Evolutionary conservation across 2,888 invertebrate genomes (phyloP).

Genomic region (Noctuana brunneofusca): DNA sequence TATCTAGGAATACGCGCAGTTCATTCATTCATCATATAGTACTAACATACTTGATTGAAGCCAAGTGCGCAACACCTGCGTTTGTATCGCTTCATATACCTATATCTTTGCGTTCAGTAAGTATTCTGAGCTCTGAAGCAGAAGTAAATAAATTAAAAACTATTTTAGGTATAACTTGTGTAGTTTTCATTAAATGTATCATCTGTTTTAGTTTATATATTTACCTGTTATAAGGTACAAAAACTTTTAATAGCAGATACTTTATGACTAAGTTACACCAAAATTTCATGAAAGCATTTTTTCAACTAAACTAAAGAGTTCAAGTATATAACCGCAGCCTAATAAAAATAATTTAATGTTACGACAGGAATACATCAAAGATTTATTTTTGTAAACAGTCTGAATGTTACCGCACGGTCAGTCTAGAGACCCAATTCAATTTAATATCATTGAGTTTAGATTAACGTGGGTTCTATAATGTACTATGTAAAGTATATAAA

Average conservation of each 20-base stretch:
- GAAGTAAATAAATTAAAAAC: no score
- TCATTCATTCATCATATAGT: conserved; percentile 30
- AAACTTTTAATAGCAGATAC: no score
- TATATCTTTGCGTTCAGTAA: no score
- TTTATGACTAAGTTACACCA: no score
- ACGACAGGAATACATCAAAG: background rate
- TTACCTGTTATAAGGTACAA: no score
- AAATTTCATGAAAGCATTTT: no score
- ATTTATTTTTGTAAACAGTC: conserved; percentile 15
- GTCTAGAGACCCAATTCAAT: conserved; percentile 18
- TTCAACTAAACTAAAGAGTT: no score
- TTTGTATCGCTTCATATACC: background rate
- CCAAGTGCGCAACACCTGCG: conserved; percentile 41
- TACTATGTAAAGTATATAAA: no score
- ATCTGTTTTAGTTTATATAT: no score
- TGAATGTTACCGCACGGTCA: background rate
- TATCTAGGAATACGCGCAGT: conserved; percentile 14
- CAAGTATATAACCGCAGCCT: background rate
- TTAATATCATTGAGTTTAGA: background rate
- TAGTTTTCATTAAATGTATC: no score
- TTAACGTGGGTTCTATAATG: background rate
- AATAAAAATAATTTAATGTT: background rate
- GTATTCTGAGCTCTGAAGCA: no score
- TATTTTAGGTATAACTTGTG: no score
- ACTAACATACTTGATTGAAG: conserved; percentile 29